Base-by-base conservation (phyloP, 37 sponge, comb jelly and placozoan species). In the Agelas oroides region DNA sequence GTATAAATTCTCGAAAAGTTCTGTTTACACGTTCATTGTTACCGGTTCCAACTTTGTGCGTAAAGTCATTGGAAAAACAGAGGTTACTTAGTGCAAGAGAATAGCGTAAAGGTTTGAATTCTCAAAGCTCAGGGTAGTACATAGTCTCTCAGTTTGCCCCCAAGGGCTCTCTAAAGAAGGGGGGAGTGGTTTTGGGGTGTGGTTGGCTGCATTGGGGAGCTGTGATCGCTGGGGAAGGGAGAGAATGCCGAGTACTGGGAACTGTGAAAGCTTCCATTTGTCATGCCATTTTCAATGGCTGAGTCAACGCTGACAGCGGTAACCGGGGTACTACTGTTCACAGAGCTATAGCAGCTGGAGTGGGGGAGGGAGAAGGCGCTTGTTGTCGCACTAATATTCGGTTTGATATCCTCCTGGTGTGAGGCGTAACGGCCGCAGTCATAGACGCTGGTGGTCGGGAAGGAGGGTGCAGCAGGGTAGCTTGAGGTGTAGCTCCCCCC, bases 341-440 rank as follows among this genome's bases (percentile, higher is more conserved):
- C n/a, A 27, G 76, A n/a, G 54, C 32, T 65, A 20, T 16, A 25
- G 53, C 63, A 70, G 24, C 25, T 21, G 46, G 70, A 33, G 59
- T 59, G 36, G 60, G 59, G 32, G 76, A 18, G 12, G 52, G 63
- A 24, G 70, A 80, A 80, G 41, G 82, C 82, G 37, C 46, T 69
- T 3, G 72, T 60, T 5, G 61, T 58, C 30, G 86, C 21, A 15
- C 11, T 30, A 23, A 76, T 76, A 27, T n/a, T 38, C 13, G 86
- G 86, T 25, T 85, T 85, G 24, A 84, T 54, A 32, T 85, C 86
- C 56, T 67, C 70, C 21, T 65, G 34, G n/a, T n/a, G n/a, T n/a
- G n/a, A n/a, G 1, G 59, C 33, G 37, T 46, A 14, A 12, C 27
- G 12, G 56, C 27, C 30, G 65, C 25, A 73, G 56, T 56, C 74